phyloP scores from a whole-genome alignment of 2,888 invertebrate genomes.

The Nipponacmea schrenckii region DNA sequence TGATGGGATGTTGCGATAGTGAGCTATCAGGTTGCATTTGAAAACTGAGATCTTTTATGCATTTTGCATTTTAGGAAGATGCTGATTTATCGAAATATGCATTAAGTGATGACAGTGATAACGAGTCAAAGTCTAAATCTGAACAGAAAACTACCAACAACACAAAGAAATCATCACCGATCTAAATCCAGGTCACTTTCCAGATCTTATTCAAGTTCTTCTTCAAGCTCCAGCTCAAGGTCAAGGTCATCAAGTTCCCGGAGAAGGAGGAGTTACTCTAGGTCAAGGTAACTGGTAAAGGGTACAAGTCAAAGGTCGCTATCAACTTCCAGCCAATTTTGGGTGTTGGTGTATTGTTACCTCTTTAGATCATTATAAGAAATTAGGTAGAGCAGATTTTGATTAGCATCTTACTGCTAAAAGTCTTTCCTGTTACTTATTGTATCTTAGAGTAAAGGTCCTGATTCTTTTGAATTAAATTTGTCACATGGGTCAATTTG shows the following conservation, averaged over 20 bases:
- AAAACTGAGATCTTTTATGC: no score
- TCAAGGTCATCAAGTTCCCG: constrained; percentile 31
- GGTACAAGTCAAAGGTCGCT: constrained; percentile 50
- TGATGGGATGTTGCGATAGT: no score
- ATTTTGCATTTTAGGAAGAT: constrained; percentile 45
- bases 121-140: constrained; percentile 68
- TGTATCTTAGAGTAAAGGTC: no score
- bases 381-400: no score
- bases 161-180: constrained; percentile 12
- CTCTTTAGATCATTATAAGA: no score
- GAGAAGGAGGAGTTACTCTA: constrained; percentile 47
- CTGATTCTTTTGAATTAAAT: no score
- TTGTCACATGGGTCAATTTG: no score
- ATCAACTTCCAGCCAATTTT: constrained; percentile 38
- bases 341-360: background rate
- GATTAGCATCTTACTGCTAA: no score
- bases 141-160: background rate
- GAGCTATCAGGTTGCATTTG: no score
- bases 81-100: constrained; percentile 82
- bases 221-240: constrained; percentile 32
- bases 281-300: constrained; percentile 60
- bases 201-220: constrained; percentile 36
- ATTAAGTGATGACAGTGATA: constrained; percentile 75
- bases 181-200: constrained; percentile 37
- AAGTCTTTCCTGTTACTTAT: no score